Evolutionary conservation across 2,888 invertebrate genomes (phyloP).

Genomic region (Agrilus cyanescens): DNA sequence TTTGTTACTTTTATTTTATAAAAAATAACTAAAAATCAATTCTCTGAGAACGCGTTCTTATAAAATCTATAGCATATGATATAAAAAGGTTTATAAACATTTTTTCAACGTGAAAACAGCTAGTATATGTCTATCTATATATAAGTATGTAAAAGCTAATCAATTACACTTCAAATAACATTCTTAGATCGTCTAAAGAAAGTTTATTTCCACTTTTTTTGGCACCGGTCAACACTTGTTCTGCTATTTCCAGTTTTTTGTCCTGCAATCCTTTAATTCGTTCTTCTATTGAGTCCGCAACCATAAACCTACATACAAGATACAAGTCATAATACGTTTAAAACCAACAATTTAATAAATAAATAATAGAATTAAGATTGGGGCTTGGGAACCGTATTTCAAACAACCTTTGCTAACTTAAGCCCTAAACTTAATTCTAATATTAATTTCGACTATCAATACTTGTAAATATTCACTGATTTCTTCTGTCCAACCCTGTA

Average conservation of each 20-base stretch:
- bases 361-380: too few relatives aligned
- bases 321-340: background rate
- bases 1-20: too few relatives aligned
- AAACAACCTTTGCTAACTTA: too few relatives aligned
- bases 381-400: too few relatives aligned
- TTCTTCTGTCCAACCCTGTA: constrained; percentile 83
- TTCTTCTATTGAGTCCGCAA: constrained; percentile 79
- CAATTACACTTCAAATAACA: constrained; percentile 46
- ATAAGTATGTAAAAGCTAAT: background rate
- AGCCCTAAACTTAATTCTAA: too few relatives aligned
- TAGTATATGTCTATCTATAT: too few relatives aligned
- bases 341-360: too few relatives aligned
- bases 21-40: too few relatives aligned
- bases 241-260: constrained; percentile 64
- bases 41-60: too few relatives aligned
- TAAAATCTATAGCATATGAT: too few relatives aligned
- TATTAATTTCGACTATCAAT: constrained; percentile 2
- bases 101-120: too few relatives aligned
- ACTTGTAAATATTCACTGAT: constrained; percentile 70
- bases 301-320: constrained; percentile 54
- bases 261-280: constrained; percentile 71
- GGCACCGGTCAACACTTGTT: constrained; percentile 63
- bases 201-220: constrained; percentile 55
- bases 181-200: constrained; percentile 65
- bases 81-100: too few relatives aligned